phyloP scores from a whole-genome alignment of 2,888 invertebrate species.

The Acrobasis consociella region DNA sequence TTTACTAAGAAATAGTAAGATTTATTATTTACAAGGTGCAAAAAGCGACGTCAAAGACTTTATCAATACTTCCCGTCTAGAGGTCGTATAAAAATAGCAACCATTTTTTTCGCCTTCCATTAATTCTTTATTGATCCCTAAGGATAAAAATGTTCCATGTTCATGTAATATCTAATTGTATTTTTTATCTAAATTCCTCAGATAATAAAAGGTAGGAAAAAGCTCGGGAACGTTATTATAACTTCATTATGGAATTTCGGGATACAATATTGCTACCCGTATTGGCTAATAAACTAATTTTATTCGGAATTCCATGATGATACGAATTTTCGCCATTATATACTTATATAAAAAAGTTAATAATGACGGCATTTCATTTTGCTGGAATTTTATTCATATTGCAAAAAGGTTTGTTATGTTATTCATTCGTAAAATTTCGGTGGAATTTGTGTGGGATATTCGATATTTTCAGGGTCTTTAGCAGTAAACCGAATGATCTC shows the following conservation, averaged over 20 bases:
- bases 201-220: background rate
- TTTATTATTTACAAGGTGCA: too few species aligned
- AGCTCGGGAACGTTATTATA: background rate
- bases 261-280: background rate
- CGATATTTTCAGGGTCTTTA: background rate
- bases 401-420: background rate
- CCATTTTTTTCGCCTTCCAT: background rate
- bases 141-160: background rate
- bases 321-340: background rate
- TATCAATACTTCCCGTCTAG: background rate
- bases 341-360: background rate
- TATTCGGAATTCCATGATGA: background rate
- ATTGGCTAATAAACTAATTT: constrained; percentile 11
- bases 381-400: background rate
- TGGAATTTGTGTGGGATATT: background rate
- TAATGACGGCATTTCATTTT: constrained; percentile 8
- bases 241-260: constrained; percentile 9
- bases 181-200: background rate
- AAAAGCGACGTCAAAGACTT: background rate
- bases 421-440: background rate
- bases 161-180: background rate
- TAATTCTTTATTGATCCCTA: background rate
- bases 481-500: too few species aligned
- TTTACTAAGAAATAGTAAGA: too few species aligned
- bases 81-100: background rate